These are phyloP conservation scores for Lepidonotus clava DNA, from an alignment of 2,888 invertebrate species.

Conservation along the genomic window DNA sequence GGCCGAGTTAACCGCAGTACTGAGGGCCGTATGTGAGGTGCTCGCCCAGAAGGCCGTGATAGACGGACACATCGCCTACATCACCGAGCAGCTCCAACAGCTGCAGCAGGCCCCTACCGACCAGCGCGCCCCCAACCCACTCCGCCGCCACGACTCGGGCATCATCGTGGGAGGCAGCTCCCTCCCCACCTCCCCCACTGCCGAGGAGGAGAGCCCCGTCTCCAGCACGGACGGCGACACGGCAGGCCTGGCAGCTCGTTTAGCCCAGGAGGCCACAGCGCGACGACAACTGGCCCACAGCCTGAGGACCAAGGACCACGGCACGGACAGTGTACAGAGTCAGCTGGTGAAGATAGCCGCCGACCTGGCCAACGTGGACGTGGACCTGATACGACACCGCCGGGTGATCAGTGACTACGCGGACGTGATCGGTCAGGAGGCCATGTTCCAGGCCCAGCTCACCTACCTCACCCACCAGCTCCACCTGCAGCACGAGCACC, in stretches of 20 bases:
- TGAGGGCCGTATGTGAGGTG: conserved; percentile 81
- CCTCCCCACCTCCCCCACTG: conserved; percentile 56
- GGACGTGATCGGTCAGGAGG: conserved; percentile 87
- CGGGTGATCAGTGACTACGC: conserved; percentile 63
- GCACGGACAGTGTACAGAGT: background rate
- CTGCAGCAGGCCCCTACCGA: conserved; percentile 23
- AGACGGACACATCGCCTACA: conserved; percentile 69
- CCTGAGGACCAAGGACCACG: background rate
- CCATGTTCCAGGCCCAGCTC: conserved; percentile 86
- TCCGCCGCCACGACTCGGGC: conserved; percentile 55
- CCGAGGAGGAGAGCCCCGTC: conserved; percentile 13
- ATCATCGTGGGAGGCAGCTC: conserved; percentile 49
- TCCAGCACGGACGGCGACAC: conserved; percentile 20
- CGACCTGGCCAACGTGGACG: conserved; percentile 54
- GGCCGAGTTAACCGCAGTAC: background rate
- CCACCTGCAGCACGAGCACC: conserved; percentile 48
- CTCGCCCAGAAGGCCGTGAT: conserved; percentile 87
- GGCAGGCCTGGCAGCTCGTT: background rate
- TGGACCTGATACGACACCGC: conserved; percentile 15
- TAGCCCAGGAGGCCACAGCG: conserved; percentile 38
- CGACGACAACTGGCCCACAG: conserved; percentile 11
- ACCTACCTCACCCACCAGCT: conserved; percentile 65
- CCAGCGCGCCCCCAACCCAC: conserved; percentile 15
- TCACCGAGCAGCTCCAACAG: conserved; percentile 63
- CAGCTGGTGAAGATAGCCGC: conserved; percentile 56